phyloP scores from a whole-genome alignment of 1,140 invertebrate species.

The Papilio aristodemus region DNA sequence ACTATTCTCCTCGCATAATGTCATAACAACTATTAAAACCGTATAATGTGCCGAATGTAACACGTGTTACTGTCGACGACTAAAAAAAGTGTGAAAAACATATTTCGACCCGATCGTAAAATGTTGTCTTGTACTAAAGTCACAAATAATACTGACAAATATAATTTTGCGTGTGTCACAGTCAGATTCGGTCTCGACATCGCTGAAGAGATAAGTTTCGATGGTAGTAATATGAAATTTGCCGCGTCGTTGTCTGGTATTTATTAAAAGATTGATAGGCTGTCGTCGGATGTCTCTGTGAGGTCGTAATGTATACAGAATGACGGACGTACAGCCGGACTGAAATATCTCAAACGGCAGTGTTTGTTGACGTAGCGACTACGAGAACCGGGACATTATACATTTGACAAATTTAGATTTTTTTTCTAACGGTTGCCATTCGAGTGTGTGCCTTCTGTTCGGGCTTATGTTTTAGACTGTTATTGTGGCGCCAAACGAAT shows the following conservation, averaged over 20 bases:
- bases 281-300: conserved; percentile 73
- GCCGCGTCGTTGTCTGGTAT: conserved; percentile 52
- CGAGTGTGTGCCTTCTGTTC: conserved; percentile 7
- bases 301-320: conserved; percentile 66
- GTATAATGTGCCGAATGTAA: conserved; percentile 49
- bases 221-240: conserved; percentile 16
- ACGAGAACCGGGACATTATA: conserved; percentile 54
- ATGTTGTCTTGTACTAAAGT: conserved; percentile 67
- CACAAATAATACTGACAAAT: conserved; percentile 59
- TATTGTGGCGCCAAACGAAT: conserved; percentile 15
- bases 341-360: conserved; percentile 68
- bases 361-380: conserved; percentile 65
- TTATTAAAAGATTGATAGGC: conserved; percentile 76
- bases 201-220: neutral
- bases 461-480: conserved; percentile 4
- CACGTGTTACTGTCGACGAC: conserved; percentile 54
- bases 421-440: conserved; percentile 42
- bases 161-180: conserved; percentile 42
- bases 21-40: conserved; percentile 68
- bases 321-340: conserved; percentile 58
- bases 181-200: neutral
- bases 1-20: conserved; percentile 65
- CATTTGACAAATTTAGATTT: conserved; percentile 65
- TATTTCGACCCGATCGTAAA: conserved; percentile 65
- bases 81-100: conserved; percentile 69